A percentile compares a stretch with the other conserved stretches of the same genome.
Evolutionary conservation across 2,888 invertebrate genomes (phyloP).

Genomic region (Lepidocyrtinus sp.): DNA sequence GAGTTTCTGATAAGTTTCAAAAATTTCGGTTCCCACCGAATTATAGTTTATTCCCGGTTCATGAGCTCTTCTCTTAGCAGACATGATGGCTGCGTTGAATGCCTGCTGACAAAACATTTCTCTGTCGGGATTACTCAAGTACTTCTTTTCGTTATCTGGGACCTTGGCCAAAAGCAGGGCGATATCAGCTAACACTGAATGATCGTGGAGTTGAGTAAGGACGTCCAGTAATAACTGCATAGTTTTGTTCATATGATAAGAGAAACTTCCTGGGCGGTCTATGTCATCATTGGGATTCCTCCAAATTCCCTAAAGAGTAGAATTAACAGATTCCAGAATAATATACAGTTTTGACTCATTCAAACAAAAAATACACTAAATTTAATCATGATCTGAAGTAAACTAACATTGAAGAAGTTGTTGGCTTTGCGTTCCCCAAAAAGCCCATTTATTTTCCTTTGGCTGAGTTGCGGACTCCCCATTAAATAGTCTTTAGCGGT

Average conservation of each 20-base stretch:
- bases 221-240: constrained; percentile 87
- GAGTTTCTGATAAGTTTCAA: constrained; percentile 66
- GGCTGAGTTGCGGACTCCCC: constrained; percentile 64
- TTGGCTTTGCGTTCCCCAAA: constrained; percentile 87
- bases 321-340: not conserved
- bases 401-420: constrained; percentile 89
- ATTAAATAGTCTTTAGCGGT: constrained; percentile 74
- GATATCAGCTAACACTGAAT: constrained; percentile 84
- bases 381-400: not conserved
- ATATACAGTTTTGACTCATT: constrained; percentile 20
- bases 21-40: constrained; percentile 66
- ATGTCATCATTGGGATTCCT: constrained; percentile 91
- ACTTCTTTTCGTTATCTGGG: constrained; percentile 90
- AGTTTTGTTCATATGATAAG: constrained; percentile 91
- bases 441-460: constrained; percentile 82
- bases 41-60: constrained; percentile 52
- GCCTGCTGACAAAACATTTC: constrained; percentile 86
- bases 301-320: constrained; percentile 83
- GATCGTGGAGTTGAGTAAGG: constrained; percentile 84
- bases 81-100: constrained; percentile 81
- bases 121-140: constrained; percentile 88
- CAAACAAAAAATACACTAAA: not conserved
- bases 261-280: constrained; percentile 92
- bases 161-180: constrained; percentile 84
- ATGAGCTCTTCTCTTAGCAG: constrained; percentile 70